Percentiles rank a stretch among this genome's conserved stretches.
These are phyloP conservation scores for Litocranius walleri DNA, from an alignment of 2,113 vertebrate species.

Conservation along the genomic window DNA sequence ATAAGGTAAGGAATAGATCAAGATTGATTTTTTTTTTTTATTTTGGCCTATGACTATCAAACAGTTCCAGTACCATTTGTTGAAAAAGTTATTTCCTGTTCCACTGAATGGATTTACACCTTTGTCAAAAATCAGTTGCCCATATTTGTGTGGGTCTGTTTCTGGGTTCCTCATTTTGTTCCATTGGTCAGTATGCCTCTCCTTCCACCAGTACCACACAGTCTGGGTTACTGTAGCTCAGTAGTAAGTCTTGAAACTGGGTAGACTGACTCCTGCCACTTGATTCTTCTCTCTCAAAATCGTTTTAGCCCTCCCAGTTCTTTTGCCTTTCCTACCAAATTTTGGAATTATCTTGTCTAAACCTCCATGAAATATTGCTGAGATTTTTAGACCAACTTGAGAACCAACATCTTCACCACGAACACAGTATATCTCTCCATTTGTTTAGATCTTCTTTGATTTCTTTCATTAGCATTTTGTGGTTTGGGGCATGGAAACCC, in stretches of 20 bases:
- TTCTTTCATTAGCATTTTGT: neutral
- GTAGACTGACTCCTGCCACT: neutral
- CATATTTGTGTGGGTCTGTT: neutral
- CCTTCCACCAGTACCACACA: neutral
- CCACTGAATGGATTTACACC: neutral
- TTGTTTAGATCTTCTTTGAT: neutral
- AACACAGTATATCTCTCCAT: neutral
- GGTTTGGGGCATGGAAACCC: neutral
- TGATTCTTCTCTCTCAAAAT: neutral
- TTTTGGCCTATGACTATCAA: neutral
- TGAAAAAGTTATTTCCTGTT: neutral
- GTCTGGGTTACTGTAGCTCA: neutral
- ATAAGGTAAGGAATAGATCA: neutral
- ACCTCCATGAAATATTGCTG: neutral
- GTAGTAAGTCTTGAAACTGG: neutral
- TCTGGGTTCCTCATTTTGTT: neutral
- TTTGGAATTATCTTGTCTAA: neutral
- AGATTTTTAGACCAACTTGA: neutral
- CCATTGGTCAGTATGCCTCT: neutral
- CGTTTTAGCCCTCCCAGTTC: neutral
- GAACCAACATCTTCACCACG: neutral
- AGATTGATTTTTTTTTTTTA: neutral
- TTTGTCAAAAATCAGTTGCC: neutral
- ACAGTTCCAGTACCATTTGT: neutral
- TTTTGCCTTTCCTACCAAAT: neutral